Evolutionary conservation across 2,888 invertebrate species (phyloP).

Genomic region (Tachystola acroxantha): DNA sequence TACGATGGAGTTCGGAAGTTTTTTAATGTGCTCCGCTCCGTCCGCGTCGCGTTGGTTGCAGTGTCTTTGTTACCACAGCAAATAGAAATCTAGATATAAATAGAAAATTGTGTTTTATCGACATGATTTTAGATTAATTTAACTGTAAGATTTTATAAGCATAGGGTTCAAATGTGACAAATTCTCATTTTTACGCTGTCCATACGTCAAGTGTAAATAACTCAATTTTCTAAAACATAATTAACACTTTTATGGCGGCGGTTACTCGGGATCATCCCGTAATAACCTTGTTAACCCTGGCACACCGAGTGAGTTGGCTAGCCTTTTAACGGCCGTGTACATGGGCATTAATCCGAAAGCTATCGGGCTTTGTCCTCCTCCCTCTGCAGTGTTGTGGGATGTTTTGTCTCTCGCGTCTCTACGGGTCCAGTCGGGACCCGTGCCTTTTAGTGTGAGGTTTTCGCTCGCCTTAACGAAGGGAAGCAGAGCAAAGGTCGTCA

Average conservation of each 20-base stretch:
- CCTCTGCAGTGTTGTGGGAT: slow-evolving; percentile 34
- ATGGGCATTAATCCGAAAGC: slow-evolving; percentile 77
- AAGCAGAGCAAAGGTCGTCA: slow-evolving; percentile 78
- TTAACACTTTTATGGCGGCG: slow-evolving; percentile 76
- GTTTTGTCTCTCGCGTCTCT: slow-evolving; percentile 61
- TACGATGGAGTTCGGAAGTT: slow-evolving; percentile 53
- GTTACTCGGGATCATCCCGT: slow-evolving; percentile 74
- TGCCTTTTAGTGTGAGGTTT: slow-evolving; percentile 78
- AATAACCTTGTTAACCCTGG: slow-evolving; percentile 78
- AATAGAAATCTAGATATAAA: no score
- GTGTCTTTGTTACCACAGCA: slow-evolving; percentile 23
- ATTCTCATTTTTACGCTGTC: slow-evolving; percentile 28
- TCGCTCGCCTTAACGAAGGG: slow-evolving; percentile 79
- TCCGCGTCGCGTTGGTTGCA: slow-evolving; percentile 38
- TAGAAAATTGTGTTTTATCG: no score
- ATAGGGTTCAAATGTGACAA: slow-evolving; percentile 11
- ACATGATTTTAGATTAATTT: no score
- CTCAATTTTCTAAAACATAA: slow-evolving; percentile 65
- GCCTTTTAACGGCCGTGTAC: slow-evolving; percentile 76
- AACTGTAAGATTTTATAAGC: slow-evolving; percentile 13
- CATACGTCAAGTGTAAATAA: slow-evolving; percentile 49
- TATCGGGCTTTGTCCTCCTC: slow-evolving; percentile 68
- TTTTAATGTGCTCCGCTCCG: no score
- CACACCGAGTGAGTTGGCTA: slow-evolving; percentile 66
- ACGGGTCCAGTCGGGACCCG: slow-evolving; percentile 62